Evolutionary conservation across 2,888 invertebrate genomes (phyloP), one percentile per base, ranked within the genome.

Genomic region (Euclidia mi): DNA sequence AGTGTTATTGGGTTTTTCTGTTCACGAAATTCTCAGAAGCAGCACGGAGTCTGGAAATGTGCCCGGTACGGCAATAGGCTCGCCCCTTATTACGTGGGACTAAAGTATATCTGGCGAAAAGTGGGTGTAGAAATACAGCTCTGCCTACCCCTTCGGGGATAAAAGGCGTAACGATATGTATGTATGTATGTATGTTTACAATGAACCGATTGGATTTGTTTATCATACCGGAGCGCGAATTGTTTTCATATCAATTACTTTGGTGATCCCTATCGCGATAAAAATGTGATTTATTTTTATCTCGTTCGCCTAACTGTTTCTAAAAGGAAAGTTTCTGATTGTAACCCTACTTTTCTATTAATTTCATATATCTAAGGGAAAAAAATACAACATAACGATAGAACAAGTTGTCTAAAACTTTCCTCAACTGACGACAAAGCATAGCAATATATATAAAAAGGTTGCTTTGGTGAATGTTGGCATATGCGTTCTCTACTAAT

Each of bases 141-240:
- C n/a, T n/a, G n/a, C n/a, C n/a, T n/a, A n/a, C n/a, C n/a, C n/a
- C n/a, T n/a, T n/a, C n/a, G n/a, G n/a, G n/a, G n/a, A n/a, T n/a
- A n/a, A n/a, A n/a, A n/a, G n/a, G n/a, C n/a, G n/a, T n/a, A n/a
- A n/a, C n/a, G n/a, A n/a, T n/a, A n/a, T n/a, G n/a, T n/a, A n/a
- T n/a, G n/a, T n/a, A n/a, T n/a, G n/a, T n/a, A n/a, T n/a, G n/a
- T n/a, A n/a, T n/a, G n/a, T n/a, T 75, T 71, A 65, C 45, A 32
- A 41, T 55, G 40, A 58, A 49, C 32, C 44, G 47, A 64, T 64
- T 69, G 57, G 28, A 64, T 70, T 59, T 60, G 51, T 37, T 57
- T 34, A 45, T 59, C 43, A 50, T 25, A 18, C 43, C 42, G 40
- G 35, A 37, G 4, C 15, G 34, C 4, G 37, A 48, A 51, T 49